Evolutionary conservation across 2,113 vertebrate genomes (phyloP).

Genomic region (Plectropomus leopardus): DNA sequence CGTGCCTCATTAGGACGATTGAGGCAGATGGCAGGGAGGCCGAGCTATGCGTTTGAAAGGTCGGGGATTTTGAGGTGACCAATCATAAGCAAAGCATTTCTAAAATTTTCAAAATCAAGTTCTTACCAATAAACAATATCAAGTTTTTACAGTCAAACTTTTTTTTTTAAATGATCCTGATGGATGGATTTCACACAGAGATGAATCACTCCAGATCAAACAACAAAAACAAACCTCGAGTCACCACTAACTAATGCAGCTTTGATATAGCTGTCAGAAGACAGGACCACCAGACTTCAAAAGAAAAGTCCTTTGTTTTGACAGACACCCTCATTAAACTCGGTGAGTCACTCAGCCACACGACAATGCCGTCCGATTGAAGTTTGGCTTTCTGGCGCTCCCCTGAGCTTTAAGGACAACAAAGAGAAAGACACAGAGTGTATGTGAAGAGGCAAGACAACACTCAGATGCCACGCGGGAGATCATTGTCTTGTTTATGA

Average conservation of each 20-base stretch:
- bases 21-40: constrained; percentile 37
- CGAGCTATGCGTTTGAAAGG: background rate
- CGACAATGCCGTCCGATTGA: constrained; percentile 19
- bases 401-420: constrained; percentile 30
- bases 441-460: background rate
- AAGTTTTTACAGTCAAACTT: background rate
- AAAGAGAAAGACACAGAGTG: background rate
- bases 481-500: constrained; percentile 28
- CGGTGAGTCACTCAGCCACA: constrained; percentile 43
- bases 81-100: background rate
- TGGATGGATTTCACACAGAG: constrained; percentile 7
- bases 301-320: constrained; percentile 50
- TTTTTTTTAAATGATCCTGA: constrained; percentile 9
- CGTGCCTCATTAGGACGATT: constrained; percentile 48
- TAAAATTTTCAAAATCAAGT: constrained; percentile 4
- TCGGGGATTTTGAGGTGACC: constrained; percentile 12
- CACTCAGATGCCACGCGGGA: background rate
- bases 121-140: background rate
- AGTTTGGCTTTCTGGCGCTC: constrained; percentile 20
- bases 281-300: constrained; percentile 42
- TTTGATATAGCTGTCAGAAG: constrained; percentile 44
- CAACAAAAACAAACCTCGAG: background rate
- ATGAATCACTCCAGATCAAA: constrained; percentile 33
- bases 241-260: constrained; percentile 12
- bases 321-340: constrained; percentile 57